These are phyloP conservation scores for Drosophila takahashii DNA, from an alignment of 1,140 invertebrate species.

Conservation along the genomic window DNA sequence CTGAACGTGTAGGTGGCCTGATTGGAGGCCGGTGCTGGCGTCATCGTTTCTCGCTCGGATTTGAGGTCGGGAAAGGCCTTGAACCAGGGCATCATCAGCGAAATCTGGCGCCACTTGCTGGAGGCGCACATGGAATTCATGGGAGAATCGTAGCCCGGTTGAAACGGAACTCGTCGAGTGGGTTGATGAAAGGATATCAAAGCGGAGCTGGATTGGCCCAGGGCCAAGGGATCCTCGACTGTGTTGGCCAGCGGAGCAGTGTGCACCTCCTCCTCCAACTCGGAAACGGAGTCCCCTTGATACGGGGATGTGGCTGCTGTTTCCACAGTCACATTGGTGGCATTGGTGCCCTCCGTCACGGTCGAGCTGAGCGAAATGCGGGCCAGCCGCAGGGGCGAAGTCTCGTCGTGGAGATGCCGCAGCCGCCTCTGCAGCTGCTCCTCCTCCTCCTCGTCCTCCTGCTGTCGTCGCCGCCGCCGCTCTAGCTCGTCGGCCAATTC, in stretches of 20 bases:
- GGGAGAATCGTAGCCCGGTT: background rate
- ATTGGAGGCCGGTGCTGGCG: background rate
- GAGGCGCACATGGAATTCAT: background rate
- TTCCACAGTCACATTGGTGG: background rate
- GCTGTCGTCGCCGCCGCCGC: background rate
- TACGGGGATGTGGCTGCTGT: background rate
- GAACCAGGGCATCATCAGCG: conserved; percentile 19
- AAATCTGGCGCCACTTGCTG: conserved; percentile 9
- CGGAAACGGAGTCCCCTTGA: background rate
- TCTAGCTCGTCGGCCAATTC: background rate
- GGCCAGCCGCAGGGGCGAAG: conserved; percentile 2
- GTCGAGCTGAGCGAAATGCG: conserved; percentile 22
- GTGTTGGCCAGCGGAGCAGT: conserved; percentile 13
- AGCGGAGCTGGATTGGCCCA: background rate
- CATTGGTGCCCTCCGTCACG: background rate
- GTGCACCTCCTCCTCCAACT: conserved; percentile 44
- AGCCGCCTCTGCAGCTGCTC: background rate
- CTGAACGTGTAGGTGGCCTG: no score
- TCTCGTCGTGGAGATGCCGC: background rate
- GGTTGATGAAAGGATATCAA: background rate
- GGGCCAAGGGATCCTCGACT: background rate
- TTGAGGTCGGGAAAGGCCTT: background rate
- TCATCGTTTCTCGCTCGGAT: background rate
- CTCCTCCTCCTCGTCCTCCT: conserved; percentile 5
- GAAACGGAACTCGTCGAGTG: background rate